Base-by-base conservation (phyloP, 2,888 invertebrate genomes). In the Pogonocherus hispidulus region DNA sequence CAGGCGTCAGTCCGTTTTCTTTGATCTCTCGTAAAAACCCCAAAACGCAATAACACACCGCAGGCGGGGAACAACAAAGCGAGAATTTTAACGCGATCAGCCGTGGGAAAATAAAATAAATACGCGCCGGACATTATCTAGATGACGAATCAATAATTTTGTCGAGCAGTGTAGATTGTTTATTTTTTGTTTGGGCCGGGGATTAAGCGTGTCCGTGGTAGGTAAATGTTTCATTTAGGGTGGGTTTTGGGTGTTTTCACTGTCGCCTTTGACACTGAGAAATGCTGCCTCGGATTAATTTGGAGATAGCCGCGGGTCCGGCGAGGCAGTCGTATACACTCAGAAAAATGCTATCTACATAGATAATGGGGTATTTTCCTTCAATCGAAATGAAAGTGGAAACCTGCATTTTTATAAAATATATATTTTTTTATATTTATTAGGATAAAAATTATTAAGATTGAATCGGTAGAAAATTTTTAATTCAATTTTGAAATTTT, bases 141-240 rank as follows among this genome's bases (percentile, higher is more conserved):
- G 67, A 67, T 67, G 67, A 67, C 67, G 57, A 67, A 57, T 63
- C 67, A 63, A 63, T 67, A 57, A 63, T 67, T 67, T 57, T 47
- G 49, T 57, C 65, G 65, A 57, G 46, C 56, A 65, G 56, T 66
- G 66, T 66, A 66, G 52, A 66, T 66, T 66, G 44, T 59, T 66
- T 65, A 57, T 69, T 66, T 69, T 71, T 67, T 66, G 67, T 67
- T 64, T 68, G 54, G 66, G 66, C 68, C 68, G 68, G 62, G 73
- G 73, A 71, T 73, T 67, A 69, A 66, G 52, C 63, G 54, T 69
- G 71, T 67, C 68, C 57, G 68, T 71, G 68, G 70, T 71, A 70
- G 73, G 73, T 71, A 70, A 71, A 71, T 70, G 66, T 46, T 56
- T 46, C 51, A 51, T 70, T 63, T 66, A 73, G 71, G 71, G 71